Evolutionary conservation across 2,888 invertebrate genomes (phyloP).

Genomic region (Scrobipalpa atriplicella): DNA sequence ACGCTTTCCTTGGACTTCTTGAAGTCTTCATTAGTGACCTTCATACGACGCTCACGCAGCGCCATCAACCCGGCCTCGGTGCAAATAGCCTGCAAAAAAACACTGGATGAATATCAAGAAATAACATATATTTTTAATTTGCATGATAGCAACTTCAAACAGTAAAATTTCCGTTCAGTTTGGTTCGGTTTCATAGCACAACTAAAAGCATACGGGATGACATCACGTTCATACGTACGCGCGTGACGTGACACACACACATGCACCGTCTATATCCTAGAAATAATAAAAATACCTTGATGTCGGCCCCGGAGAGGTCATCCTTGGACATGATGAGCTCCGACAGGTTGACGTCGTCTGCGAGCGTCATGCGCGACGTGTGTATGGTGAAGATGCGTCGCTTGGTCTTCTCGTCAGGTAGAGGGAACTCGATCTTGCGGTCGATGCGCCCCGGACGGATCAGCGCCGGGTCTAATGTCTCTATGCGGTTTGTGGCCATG

Average conservation of each 20-base stretch:
- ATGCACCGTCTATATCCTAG: too few species aligned
- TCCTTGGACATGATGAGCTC: slow-evolving; percentile 99
- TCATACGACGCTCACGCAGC: slow-evolving; percentile 98
- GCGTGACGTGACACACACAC: too few species aligned
- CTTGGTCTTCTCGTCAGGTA: slow-evolving; percentile 99
- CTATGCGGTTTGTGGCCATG: slow-evolving; percentile 99
- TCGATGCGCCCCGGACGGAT: slow-evolving; percentile 99
- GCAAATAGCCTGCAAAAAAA: slow-evolving; percentile 93
- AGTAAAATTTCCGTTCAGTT: too few species aligned
- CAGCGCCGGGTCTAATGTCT: slow-evolving; percentile 98
- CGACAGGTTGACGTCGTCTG: slow-evolving; percentile 97
- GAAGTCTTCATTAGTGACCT: slow-evolving; percentile 99
- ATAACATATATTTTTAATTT: too few species aligned
- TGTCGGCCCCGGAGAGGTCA: slow-evolving; percentile 98
- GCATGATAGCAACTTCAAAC: too few species aligned
- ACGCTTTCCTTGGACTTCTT: slow-evolving; percentile 99
- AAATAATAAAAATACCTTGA: slow-evolving; percentile 84
- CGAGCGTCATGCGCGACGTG: slow-evolving; percentile 99
- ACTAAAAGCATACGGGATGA: too few species aligned
- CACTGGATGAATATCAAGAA: background rate
- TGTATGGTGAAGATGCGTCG: slow-evolving; percentile 98
- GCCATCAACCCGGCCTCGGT: slow-evolving; percentile 99
- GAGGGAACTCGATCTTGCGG: slow-evolving; percentile 99
- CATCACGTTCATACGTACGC: too few species aligned
- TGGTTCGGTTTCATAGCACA: too few species aligned